Evolutionary conservation across 2,888 invertebrate genomes (phyloP).

Genomic region (Rhorus exstirpatorius): DNA sequence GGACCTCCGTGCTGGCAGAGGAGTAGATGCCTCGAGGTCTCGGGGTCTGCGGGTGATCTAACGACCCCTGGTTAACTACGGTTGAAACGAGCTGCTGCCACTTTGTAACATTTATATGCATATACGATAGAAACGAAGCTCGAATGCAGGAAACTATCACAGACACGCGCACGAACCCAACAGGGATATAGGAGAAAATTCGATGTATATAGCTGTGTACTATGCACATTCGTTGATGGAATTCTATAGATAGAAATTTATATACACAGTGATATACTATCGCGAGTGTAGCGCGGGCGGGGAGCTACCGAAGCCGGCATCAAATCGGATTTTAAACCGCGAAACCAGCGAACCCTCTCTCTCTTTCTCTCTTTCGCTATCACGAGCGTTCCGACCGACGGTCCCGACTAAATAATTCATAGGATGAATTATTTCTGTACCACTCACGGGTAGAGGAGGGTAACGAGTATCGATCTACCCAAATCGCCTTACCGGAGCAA

Average conservation of each 20-base stretch:
- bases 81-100: conserved; percentile 65
- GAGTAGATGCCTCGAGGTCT: conserved; percentile 47
- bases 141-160: conserved; percentile 32
- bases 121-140: conserved; percentile 24
- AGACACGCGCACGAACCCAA: conserved; percentile 31
- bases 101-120: conserved; percentile 55
- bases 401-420: conserved; percentile 82
- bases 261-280: not conserved
- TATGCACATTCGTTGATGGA: conserved; percentile 18
- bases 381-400: conserved; percentile 67
- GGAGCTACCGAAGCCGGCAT: conserved; percentile 64
- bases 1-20: conserved; percentile 21
- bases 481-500: conserved; percentile 72
- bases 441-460: conserved; percentile 65
- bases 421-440: conserved; percentile 82
- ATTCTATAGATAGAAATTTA: conserved; percentile 8
- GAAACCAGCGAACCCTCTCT: conserved; percentile 57
- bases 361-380: conserved; percentile 47
- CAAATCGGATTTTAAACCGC: conserved; percentile 79
- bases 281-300: conserved; percentile 11
- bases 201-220: conserved; percentile 30
- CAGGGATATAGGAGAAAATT: conserved; percentile 40
- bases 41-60: conserved; percentile 59
- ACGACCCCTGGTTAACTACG: conserved; percentile 63
- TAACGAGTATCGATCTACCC: conserved; percentile 78